phyloP scores from a whole-genome alignment of 2,113 vertebrate species.

The Antechinus flavipes region DNA sequence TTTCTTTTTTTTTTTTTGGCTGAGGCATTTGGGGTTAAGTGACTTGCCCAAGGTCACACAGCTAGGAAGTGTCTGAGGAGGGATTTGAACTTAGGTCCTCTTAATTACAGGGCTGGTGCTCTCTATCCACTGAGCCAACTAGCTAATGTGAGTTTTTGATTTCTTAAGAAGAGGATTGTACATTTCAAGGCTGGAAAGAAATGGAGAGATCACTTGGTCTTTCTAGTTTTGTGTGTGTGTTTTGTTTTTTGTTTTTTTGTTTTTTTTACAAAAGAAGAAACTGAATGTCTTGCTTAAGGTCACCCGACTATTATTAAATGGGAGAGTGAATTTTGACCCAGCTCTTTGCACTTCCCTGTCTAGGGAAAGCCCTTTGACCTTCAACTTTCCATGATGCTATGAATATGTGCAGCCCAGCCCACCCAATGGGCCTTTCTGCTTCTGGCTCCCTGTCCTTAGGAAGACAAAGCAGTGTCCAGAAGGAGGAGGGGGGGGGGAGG shows the following conservation, averaged over 20 bases:
- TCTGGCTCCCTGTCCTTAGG: neutral
- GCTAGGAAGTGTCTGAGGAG: too few species aligned
- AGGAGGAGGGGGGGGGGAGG: neutral
- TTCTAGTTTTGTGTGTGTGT: neutral
- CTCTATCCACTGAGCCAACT: too few species aligned
- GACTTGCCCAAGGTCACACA: too few species aligned
- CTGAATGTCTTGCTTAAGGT: neutral
- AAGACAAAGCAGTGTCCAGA: neutral
- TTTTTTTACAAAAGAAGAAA: neutral
- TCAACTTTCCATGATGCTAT: neutral
- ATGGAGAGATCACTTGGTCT: neutral
- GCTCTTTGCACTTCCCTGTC: neutral
- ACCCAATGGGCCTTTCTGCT: neutral
- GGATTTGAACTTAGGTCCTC: too few species aligned
- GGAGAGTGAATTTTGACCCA: neutral
- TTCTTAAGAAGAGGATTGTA: neutral
- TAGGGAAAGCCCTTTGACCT: neutral
- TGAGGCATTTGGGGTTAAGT: too few species aligned
- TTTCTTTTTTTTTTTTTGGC: too few species aligned
- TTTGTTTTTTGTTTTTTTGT: too few species aligned
- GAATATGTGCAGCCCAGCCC: neutral
- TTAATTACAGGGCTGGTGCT: too few species aligned
- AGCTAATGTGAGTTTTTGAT: neutral
- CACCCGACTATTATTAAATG: neutral
- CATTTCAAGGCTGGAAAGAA: neutral